phyloP scores from a whole-genome alignment of 2,797 vertebrate species.

The Toxotes lorentzi region DNA sequence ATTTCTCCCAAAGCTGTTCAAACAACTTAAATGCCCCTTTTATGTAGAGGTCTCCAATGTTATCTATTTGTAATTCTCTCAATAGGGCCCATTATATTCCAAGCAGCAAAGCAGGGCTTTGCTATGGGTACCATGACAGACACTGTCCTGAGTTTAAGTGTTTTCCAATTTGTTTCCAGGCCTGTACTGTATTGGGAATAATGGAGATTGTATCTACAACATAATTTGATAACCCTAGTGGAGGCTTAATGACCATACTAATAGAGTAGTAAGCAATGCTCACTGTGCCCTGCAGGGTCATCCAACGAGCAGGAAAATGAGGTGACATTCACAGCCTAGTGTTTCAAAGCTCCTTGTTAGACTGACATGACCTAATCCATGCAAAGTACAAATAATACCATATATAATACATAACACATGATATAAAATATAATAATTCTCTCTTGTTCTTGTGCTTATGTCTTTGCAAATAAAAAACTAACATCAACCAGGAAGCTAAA shows the following conservation, averaged over 20 bases:
- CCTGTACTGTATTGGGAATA: constrained; percentile 10
- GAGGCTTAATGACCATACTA: neutral
- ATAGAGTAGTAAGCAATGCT: constrained; percentile 8
- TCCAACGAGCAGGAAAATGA: constrained; percentile 22
- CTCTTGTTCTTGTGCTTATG: constrained; percentile 1
- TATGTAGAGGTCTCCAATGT: constrained; percentile 15
- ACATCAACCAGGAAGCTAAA: neutral
- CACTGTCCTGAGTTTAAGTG: constrained; percentile 12
- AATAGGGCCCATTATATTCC: constrained; percentile 27
- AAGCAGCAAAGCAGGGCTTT: constrained; percentile 6
- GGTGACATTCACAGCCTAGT: constrained; percentile 18
- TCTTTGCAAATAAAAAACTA: neutral
- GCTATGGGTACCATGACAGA: constrained; percentile 2
- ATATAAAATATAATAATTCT: neutral
- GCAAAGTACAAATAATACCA: neutral
- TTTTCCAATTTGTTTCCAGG: constrained; percentile 25
- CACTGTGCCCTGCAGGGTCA: constrained; percentile 16
- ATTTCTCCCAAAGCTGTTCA: constrained; percentile 25
- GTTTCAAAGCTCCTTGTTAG: constrained; percentile 13
- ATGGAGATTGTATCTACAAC: neutral
- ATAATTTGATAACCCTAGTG: constrained; percentile 20
- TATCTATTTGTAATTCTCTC: constrained; percentile 36
- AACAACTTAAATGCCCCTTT: neutral
- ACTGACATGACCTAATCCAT: constrained; percentile 15
- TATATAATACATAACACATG: constrained; percentile 5